Base-by-base conservation (phyloP, 2,113 vertebrate genomes). In the Thinocorus orbignyianus region DNA sequence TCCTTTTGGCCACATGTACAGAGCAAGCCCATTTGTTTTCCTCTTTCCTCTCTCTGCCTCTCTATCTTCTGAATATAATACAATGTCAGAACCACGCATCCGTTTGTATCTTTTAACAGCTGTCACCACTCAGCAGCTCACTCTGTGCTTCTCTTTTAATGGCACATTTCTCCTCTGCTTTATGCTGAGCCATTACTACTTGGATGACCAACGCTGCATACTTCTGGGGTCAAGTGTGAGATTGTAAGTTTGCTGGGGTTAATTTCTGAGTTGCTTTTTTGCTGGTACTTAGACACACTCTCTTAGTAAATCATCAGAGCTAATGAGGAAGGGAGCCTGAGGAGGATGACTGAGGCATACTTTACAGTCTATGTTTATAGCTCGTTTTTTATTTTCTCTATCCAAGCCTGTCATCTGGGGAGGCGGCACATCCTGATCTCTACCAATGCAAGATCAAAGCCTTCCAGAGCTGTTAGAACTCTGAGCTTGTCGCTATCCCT, bases 391-490 rank as follows among this genome's bases (percentile, higher is more conserved):
- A 80, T 89, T 64, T 83, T 42, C 73, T 73, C 37, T 39, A 58
- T 58, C 62, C 62, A 65, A 91, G 61, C 25, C 57, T 94, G 77
- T 95, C 90, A 85, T 81, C 25, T 89, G 61, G 41, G 69, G 57
- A 97, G 52, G 81, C 5, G 3, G 79, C 81, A 79, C 81, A 76
- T 82, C 78, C 77, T 62, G 83, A 89, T 89, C 73, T 93, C 77
- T 92, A 91, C 65, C 33, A 18, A 39, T 55, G 31, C 41, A 81
- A 92, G 86, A 94, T 94, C 88, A 96, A 93, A 95, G 93, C 61
- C 49, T 91, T 79, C 54, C 80, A 72, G 76, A 44, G 69, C 80
- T 78, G 64, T 94, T 66, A 94, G 70, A 95, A 88, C 44, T 54
- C 88, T 14, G 60, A 85, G 78, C 52, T 44, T 74, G 69, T 65